These are phyloP conservation scores for Hycleus phaleratus DNA, from an alignment of 1,140 invertebrate species.

Conservation along the genomic window DNA sequence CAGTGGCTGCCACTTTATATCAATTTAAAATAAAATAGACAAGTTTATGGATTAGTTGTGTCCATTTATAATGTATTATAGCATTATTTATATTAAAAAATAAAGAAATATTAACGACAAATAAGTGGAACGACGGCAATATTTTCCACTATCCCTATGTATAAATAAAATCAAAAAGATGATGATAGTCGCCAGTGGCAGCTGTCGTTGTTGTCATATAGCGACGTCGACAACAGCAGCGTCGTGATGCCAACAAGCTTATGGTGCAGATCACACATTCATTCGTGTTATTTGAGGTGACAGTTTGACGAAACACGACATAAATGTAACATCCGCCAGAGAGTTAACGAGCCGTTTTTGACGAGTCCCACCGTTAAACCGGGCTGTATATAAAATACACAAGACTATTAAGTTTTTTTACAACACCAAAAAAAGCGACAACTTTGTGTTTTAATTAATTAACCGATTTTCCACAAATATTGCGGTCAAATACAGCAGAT, in stretches of 20 bases:
- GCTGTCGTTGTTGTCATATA: slow-evolving; percentile 9
- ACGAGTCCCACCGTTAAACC: no score
- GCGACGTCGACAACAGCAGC: slow-evolving; percentile 1
- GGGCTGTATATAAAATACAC: no score
- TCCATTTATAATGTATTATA: background rate
- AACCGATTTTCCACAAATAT: no score
- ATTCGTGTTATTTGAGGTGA: slow-evolving; percentile 10
- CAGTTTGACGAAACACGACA: slow-evolving; percentile 6
- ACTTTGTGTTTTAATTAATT: no score
- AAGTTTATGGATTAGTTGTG: slow-evolving; percentile 20
- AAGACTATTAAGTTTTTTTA: no score
- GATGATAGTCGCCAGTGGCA: background rate
- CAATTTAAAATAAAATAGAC: slow-evolving; percentile 7
- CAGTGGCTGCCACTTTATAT: slow-evolving; percentile 21
- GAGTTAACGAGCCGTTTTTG: slow-evolving; percentile 9
- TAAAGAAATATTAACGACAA: background rate
- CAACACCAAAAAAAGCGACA: no score
- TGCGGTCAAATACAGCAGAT: no score
- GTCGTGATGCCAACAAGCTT: slow-evolving; percentile 11
- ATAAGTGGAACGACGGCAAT: no score
- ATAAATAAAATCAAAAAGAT: background rate
- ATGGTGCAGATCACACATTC: slow-evolving; percentile 14
- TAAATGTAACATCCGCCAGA: slow-evolving; percentile 10
- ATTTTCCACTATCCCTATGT: no score
- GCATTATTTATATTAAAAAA: background rate